Evolutionary conservation across 2,113 vertebrate species (phyloP).

Genomic region (Raja brachyura): DNA sequence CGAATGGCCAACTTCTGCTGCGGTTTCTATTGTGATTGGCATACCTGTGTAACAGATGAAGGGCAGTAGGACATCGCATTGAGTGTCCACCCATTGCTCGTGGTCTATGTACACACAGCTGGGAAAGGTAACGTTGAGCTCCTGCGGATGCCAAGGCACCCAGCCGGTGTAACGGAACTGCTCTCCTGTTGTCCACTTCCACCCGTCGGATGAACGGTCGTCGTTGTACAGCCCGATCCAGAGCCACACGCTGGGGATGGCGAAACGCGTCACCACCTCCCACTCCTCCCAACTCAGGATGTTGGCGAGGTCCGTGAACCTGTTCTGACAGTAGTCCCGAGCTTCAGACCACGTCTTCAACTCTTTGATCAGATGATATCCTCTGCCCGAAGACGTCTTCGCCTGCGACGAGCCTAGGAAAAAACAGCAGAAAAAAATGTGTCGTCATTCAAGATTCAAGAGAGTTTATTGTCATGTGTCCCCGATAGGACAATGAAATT

Average conservation of each 20-base stretch:
- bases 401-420: no score
- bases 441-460: no score
- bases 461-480: no score
- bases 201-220: neutral
- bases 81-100: no score
- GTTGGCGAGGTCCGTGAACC: neutral
- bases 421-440: no score
- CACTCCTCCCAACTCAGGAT: neutral
- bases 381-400: neutral
- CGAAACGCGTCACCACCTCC: neutral
- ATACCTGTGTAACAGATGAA: no score
- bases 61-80: no score
- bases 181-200: neutral
- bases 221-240: neutral
- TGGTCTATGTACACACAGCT: no score
- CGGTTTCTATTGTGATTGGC: no score
- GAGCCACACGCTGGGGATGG: neutral
- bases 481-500: no score
- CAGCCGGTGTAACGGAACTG: neutral
- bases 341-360: neutral
- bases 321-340: neutral
- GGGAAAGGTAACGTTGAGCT: no score
- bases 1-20: no score
- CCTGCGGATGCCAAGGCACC: neutral
- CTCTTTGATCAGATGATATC: neutral